Evolutionary conservation across 92 coral and sea anemone species (phyloP).

Genomic region (Porites cylindrica): DNA sequence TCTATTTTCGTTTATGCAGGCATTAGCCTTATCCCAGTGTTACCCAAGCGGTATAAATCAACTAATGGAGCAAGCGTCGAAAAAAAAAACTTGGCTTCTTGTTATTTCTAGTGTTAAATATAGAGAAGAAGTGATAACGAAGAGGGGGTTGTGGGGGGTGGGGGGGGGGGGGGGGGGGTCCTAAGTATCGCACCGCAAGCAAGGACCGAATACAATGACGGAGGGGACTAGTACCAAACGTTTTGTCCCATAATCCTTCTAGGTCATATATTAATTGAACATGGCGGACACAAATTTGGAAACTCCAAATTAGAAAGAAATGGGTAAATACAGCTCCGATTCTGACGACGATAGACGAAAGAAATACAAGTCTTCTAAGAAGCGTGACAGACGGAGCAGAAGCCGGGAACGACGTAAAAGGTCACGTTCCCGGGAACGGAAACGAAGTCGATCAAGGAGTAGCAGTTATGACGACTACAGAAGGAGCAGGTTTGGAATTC

Average conservation of each 20-base stretch:
- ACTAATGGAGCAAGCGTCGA: no score
- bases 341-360: slow-evolving; percentile 87
- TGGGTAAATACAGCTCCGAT: slow-evolving; percentile 90
- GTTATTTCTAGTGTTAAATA: no score
- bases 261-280: background rate
- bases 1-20: no score
- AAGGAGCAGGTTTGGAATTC: slow-evolving; percentile 41
- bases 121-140: no score
- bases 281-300: slow-evolving; percentile 11
- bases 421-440: slow-evolving; percentile 76
- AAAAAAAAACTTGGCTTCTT: no score
- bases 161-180: no score
- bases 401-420: slow-evolving; percentile 77
- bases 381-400: slow-evolving; percentile 80
- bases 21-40: no score
- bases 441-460: slow-evolving; percentile 69
- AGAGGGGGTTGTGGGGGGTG: no score
- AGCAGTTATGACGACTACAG: slow-evolving; percentile 67
- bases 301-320: background rate
- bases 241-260: background rate
- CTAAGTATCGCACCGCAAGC: no score
- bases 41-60: no score
- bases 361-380: slow-evolving; percentile 71
- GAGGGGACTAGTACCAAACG: background rate
- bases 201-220: background rate